Base-by-base conservation (phyloP, 1,140 invertebrate species). In the Drosophila oshimai region DNA sequence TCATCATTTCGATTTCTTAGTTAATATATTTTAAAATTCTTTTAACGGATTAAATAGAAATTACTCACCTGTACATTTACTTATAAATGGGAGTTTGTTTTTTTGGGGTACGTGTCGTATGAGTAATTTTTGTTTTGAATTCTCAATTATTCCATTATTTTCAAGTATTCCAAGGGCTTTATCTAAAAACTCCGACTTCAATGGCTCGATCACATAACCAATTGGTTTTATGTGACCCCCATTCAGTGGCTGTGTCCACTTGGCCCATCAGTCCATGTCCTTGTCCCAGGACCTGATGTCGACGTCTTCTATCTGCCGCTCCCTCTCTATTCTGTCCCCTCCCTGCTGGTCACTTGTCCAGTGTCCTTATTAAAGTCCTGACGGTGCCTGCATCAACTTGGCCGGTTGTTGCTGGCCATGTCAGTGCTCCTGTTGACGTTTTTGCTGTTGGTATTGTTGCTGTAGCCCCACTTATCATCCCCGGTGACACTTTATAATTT, bases 401-500 rank as follows among this genome's bases (percentile, higher is more conserved):
- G 65, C 49, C 76, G 26, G 64, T 64, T 54, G 62, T 58, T 60
- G 67, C 36, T 65, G 68, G 54, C 71, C 34, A 50, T 50, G 62
- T 47, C 62, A 50, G 60, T 50, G 61, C 61, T 65, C 44, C 45
- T 57, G 51, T 58, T 64, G 74, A 55, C 73, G 69, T 53, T 73
- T 57, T 60, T 72, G 69, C 39, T 72, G 53, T 29, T 77, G 64
- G 17, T 83, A 46, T 29, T 86, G 69, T 45, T 87, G 73, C 58
- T 83, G 78, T 67, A 81, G 88, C 80, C 62, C 89, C 89, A 90
- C 89, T 90, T 90, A 86, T 90, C 89, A 90, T 86, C 88, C 89
- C 80, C 65, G 80, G 79, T 90, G 89, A 90, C 89, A 90, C 88
- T 90, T 90, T 90, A 90, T 90, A 90, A 90, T 90, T 89, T 90